Evolutionary conservation across 2,888 invertebrate genomes (phyloP), one percentile per base, ranked within the genome.

Genomic region (Macrophya annulata): DNA sequence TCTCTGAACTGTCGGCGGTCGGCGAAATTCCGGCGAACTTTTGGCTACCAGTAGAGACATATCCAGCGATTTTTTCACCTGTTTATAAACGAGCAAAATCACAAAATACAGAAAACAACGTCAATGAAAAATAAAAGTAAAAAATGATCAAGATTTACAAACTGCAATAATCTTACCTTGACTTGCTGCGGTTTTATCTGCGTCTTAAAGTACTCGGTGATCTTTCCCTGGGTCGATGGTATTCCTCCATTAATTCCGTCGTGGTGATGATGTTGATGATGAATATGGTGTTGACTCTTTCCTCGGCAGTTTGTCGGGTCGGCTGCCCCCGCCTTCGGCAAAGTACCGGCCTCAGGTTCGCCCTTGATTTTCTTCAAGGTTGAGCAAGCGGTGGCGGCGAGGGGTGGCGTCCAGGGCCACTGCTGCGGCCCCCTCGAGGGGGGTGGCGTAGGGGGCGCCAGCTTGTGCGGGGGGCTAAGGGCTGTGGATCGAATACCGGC

Each of bases 131-230:
- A 51, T 31, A 37, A 9, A 10, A 48, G 17, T 15, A 65, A 15
- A 65, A 15, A 3, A 9, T 40, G 59, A n/a, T n/a, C n/a, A 71
- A 3, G 31, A 5, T 71, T 12, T 15, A 9, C 9, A 40, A 43
- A 8, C 3, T n/a, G 17, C 12, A n/a, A 71, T 43, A n/a, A 8
- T 40, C 71, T 48, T 25, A 83, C 91, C 89, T 91, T 92, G 51
- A 90, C 84, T 72, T 91, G 92, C 62, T 95, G 95, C 48, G 96
- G 96, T 94, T 97, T 97, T 94, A 97, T 96, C 94, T 97, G 97
- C 87, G 97, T 96, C 93, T 97, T 97, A 93, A 97, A 98, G 93
- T 96, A 98, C 91, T 97, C 97, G 43, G 97, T 97, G 92, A 98
- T 98, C 93, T 97, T 97, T 81, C 97, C 97, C 93, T 97, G 97